Evolutionary conservation across 2,888 invertebrate species (phyloP), one percentile per base, ranked within the genome.

Genomic region (Zaprionus obscuricornis): DNA sequence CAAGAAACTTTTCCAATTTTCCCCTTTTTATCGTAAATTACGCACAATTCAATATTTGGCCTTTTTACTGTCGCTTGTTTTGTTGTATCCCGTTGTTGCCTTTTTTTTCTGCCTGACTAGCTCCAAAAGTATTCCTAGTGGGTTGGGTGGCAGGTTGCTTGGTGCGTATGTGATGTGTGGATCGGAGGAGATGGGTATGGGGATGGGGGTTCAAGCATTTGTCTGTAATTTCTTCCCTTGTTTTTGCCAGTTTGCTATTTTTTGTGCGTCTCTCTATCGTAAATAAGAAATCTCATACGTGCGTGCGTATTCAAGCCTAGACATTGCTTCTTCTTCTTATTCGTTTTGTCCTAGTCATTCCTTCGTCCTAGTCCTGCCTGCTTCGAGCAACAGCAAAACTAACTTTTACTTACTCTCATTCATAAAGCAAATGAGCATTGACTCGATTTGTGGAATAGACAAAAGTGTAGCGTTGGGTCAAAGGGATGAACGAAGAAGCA

Each of bases 21-120:
- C 86, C 85, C 87, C 87, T 87, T 85, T 85, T 87, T 87, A 87
- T 85, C 85, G 86, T 83, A 84, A 83, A 83, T 83, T 83, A 86
- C 84, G 84, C 83, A 76, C 84, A 77, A 84, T 86, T 83, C 85
- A 83, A 83, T 85, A 83, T 85, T 83, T 85, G 81, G 76, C 81
- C 86, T 73, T 85, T 81, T 82, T 81, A 84, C 85, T 81, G 84
- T 59, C 74, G 34, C 58, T 56, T 68, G 55, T 62, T 57, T 73
- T 63, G n/a, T n/a, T n/a, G 63, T 73, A 59, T 79, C 69, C 70
- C 60, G 63, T 69, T 55, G 84, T 71, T 81, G 81, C 76, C 83
- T 69, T 83, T 85, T n/a, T n/a, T 82, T 85, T 79, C 81, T 79
- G 74, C 76, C 66, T 74, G 66, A 83, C 63, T 85, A 59, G 73